A percentile compares a stretch with the other conserved stretches of the same genome.
These are phyloP conservation scores for Cygnus atratus DNA, from an alignment of 2,113 vertebrate genomes.

Conservation along the genomic window DNA sequence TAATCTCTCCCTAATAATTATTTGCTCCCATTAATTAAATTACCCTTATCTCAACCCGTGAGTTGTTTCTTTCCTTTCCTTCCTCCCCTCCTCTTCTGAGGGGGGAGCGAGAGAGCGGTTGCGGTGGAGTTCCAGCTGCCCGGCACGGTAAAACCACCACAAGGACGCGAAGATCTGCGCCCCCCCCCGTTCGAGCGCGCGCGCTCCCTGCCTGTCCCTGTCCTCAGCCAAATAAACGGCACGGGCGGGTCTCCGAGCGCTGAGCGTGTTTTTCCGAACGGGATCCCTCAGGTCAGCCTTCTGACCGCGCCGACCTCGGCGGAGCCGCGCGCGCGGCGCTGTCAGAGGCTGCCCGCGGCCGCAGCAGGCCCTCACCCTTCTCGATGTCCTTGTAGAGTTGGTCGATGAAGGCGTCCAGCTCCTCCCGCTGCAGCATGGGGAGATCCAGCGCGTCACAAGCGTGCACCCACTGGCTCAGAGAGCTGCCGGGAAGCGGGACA, in stretches of 20 bases:
- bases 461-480: constrained; percentile 96
- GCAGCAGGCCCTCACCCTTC: constrained; percentile 80
- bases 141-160: too few species aligned
- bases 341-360: accelerated
- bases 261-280: neutral
- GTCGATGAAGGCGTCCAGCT: constrained; percentile 93
- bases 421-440: constrained; percentile 87
- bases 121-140: too few species aligned
- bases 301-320: too few species aligned
- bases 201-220: neutral
- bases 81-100: too few species aligned
- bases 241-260: accelerated
- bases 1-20: too few species aligned
- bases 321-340: neutral
- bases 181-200: neutral
- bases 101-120: too few species aligned
- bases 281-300: neutral
- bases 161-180: neutral
- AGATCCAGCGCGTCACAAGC: constrained; percentile 91
- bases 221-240: neutral
- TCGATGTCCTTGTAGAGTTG: constrained; percentile 98
- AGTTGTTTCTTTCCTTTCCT: too few species aligned
- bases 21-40: too few species aligned
- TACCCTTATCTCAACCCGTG: too few species aligned
- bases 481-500: constrained; percentile 71